These are phyloP conservation scores for Cremastinae sp. DNA, from an alignment of 2,888 invertebrate genomes.

Conservation along the genomic window DNA sequence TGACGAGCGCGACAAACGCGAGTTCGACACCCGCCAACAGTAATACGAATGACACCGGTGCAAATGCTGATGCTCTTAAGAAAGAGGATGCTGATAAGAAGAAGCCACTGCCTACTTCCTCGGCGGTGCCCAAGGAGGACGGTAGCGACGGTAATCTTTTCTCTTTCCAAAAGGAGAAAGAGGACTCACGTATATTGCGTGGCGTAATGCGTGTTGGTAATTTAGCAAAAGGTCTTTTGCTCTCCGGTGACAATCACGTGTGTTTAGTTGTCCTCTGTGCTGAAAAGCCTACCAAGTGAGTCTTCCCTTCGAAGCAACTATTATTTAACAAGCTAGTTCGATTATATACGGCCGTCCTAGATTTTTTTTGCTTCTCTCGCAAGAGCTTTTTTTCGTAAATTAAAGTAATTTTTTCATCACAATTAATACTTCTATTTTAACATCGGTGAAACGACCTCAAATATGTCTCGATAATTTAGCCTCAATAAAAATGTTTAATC, in stretches of 20 bases:
- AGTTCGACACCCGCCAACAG: slow-evolving; percentile 46
- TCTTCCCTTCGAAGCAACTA: background rate
- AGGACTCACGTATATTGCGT: slow-evolving; percentile 88
- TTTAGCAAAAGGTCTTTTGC: slow-evolving; percentile 92
- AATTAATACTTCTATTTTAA: too few relatives aligned
- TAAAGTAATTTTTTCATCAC: too few relatives aligned
- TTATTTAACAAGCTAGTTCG: background rate
- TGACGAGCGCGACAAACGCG: slow-evolving; percentile 46
- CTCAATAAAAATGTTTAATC: too few relatives aligned
- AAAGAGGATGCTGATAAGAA: slow-evolving; percentile 83
- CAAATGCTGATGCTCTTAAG: slow-evolving; percentile 77
- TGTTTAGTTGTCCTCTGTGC: slow-evolving; percentile 97
- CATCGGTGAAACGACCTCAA: too few relatives aligned
- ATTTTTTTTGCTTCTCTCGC: too few relatives aligned
- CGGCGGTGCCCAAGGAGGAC: slow-evolving; percentile 83
- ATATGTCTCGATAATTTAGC: too few relatives aligned
- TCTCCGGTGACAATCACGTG: slow-evolving; percentile 94
- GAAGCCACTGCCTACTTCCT: slow-evolving; percentile 71
- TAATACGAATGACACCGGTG: slow-evolving; percentile 62
- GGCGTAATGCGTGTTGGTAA: slow-evolving; percentile 98
- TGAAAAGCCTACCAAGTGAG: slow-evolving; percentile 91
- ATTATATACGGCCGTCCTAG: too few relatives aligned
- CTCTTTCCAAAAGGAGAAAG: slow-evolving; percentile 87
- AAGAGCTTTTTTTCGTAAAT: too few relatives aligned
- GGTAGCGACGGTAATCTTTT: slow-evolving; percentile 87